Conservation (phyloP, 1,140 invertebrate genomes). For the Sycophaga agraensis region DNA sequence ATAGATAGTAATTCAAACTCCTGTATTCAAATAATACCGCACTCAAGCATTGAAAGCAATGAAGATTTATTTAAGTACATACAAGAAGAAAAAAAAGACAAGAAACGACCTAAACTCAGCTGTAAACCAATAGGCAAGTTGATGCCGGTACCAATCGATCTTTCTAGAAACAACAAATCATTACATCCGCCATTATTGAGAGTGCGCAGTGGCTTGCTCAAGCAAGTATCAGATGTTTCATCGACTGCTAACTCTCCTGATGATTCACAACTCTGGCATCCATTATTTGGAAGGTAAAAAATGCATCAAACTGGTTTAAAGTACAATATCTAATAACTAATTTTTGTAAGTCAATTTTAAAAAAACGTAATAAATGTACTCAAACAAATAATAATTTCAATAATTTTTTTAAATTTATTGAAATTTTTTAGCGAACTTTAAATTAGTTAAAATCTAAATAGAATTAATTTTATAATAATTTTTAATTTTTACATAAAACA, state of each 20-base stretch:
- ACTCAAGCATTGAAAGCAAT: constrained; percentile 23
- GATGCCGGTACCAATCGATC: constrained; percentile 51
- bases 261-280: constrained; percentile 68
- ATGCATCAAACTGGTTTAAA: too few relatives aligned
- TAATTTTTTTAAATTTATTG: too few relatives aligned
- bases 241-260: constrained; percentile 49
- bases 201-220: constrained; percentile 47
- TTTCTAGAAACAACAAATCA: constrained; percentile 48
- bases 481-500: too few relatives aligned
- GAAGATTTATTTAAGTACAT: too few relatives aligned
- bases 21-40: constrained; percentile 25
- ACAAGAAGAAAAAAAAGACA: constrained; percentile 18
- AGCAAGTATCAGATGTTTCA: constrained; percentile 54
- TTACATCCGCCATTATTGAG: constrained; percentile 43
- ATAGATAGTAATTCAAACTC: constrained; percentile 32
- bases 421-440: too few relatives aligned
- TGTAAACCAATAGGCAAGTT: constrained; percentile 53
- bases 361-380: too few relatives aligned
- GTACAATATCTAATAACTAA: too few relatives aligned
- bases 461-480: too few relatives aligned
- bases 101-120: constrained; percentile 44
- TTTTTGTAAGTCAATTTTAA: too few relatives aligned
- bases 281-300: constrained; percentile 68
- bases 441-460: too few relatives aligned
- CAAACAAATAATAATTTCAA: too few relatives aligned